Percentiles rank a stretch among this genome's conserved stretches.
phyloP scores from a whole-genome alignment of 2,888 invertebrate genomes.

The Phoenoteleia sp. region DNA sequence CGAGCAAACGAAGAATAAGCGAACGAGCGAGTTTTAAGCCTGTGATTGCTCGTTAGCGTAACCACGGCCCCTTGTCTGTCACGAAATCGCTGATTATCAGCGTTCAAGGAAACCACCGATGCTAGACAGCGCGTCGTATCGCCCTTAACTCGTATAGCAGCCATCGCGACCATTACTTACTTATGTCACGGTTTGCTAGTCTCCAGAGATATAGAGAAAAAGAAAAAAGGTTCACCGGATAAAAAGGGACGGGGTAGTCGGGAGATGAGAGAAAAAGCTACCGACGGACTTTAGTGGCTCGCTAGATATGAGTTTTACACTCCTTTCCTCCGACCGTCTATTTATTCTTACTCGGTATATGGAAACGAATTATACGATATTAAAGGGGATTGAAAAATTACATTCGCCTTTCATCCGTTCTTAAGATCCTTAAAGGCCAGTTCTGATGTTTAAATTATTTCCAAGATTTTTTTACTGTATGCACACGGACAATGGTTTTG shows the following conservation, averaged over 20 bases:
- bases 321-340: slow-evolving; percentile 35
- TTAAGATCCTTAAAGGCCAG: background rate
- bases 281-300: slow-evolving; percentile 35
- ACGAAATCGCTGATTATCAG: slow-evolving; percentile 87
- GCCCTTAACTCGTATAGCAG: slow-evolving; percentile 79
- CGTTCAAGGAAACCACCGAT: slow-evolving; percentile 86
- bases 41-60: slow-evolving; percentile 86
- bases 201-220: slow-evolving; percentile 66
- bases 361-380: slow-evolving; percentile 58
- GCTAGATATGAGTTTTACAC: slow-evolving; percentile 25
- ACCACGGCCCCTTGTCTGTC: slow-evolving; percentile 87
- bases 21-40: slow-evolving; percentile 78
- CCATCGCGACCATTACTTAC: slow-evolving; percentile 84
- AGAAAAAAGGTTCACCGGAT: slow-evolving; percentile 56
- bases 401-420: slow-evolving; percentile 42
- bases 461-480: no score
- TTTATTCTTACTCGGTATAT: slow-evolving; percentile 52
- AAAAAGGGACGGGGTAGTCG: slow-evolving; percentile 45
- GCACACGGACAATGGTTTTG: no score
- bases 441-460: no score
- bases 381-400: slow-evolving; percentile 54
- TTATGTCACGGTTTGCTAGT: slow-evolving; percentile 81
- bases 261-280: slow-evolving; percentile 55
- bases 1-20: slow-evolving; percentile 78
- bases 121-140: slow-evolving; percentile 77